Percentiles rank a stretch among this genome's conserved stretches.
Evolutionary conservation across 2,888 invertebrate genomes (phyloP).

Genomic region (Celastrina argiolus): DNA sequence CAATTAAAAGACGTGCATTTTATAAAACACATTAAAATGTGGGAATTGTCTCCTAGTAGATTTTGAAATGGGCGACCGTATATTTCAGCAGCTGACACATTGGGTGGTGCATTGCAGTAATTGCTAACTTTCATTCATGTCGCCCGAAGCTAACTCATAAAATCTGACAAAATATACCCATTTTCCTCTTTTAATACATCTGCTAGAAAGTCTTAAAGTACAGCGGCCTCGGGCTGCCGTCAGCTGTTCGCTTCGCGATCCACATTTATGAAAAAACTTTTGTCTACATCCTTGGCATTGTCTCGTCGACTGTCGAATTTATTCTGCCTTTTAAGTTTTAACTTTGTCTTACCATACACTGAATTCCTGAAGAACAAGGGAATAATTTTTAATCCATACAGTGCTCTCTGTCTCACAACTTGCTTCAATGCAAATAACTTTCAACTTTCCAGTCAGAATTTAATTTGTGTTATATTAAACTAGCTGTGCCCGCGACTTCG

Average conservation of each 20-base stretch:
- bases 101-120: conserved; percentile 20
- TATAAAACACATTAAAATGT: conserved; percentile 12
- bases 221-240: conserved; percentile 58
- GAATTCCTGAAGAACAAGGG: conserved; percentile 26
- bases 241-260: conserved; percentile 63
- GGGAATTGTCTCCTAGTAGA: conserved; percentile 6
- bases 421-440: conserved; percentile 18
- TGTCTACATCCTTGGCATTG: conserved; percentile 62
- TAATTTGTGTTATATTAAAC: background rate
- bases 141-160: conserved; percentile 58
- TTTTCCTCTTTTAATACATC: conserved; percentile 71
- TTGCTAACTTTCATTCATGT: conserved; percentile 45
- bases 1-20: conserved; percentile 25
- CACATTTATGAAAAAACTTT: conserved; percentile 76
- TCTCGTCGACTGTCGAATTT: conserved; percentile 53
- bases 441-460: conserved; percentile 27
- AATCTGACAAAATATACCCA: conserved; percentile 61
- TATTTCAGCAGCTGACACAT: conserved; percentile 6
- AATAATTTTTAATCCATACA: conserved; percentile 25
- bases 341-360: conserved; percentile 35
- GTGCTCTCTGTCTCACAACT: conserved; percentile 15
- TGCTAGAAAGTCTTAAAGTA: conserved; percentile 60
- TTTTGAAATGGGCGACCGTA: conserved; percentile 11
- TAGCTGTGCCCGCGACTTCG: background rate
- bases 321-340: conserved; percentile 44